A percentile compares a stretch with the other conserved stretches of the same genome.
phyloP scores from a whole-genome alignment of 2,113 vertebrate genomes.

The Gorilla gorilla region DNA sequence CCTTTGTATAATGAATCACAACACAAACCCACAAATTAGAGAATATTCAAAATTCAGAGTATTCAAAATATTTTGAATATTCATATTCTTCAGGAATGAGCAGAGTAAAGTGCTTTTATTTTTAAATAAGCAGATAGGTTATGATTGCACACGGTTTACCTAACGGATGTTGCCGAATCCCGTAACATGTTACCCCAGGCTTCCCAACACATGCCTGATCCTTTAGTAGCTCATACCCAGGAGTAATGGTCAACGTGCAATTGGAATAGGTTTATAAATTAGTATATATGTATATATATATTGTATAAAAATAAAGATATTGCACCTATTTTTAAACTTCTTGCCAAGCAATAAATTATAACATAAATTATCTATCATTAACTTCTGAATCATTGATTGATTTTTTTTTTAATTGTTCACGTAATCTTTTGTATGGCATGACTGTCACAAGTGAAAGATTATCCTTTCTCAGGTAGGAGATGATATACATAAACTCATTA shows the following conservation, averaged over 20 bases:
- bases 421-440: not conserved
- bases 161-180: not conserved
- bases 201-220: not conserved
- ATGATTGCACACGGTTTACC: not conserved
- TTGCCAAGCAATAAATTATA: not conserved
- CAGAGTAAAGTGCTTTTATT: not conserved
- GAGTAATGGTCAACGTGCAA: not conserved
- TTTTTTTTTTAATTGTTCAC: not conserved
- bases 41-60: not conserved
- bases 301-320: not conserved
- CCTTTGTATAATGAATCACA: not conserved
- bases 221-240: not conserved
- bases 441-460: not conserved
- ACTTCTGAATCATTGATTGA: not conserved
- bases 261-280: not conserved
- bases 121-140: not conserved
- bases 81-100: not conserved
- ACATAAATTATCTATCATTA: not conserved
- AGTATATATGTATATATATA: not conserved
- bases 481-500: not conserved
- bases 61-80: not conserved
- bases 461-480: not conserved
- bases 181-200: fast-evolving
- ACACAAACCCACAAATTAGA: not conserved
- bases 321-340: not conserved